Evolutionary conservation across 1,140 invertebrate species (phyloP).

Genomic region (Dinothrombium tinctorium): DNA sequence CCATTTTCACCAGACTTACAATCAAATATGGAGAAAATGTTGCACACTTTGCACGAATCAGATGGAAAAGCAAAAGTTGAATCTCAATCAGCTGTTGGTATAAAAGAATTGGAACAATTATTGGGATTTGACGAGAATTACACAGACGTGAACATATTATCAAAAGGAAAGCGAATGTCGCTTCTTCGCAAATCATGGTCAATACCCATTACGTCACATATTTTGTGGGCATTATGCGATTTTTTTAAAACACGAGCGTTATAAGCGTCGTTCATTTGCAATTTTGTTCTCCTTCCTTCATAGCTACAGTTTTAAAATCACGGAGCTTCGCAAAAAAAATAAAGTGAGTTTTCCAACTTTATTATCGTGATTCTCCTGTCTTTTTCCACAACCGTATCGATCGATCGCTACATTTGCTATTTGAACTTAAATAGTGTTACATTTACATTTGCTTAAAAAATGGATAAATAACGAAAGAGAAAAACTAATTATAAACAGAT

Average conservation of each 20-base stretch:
- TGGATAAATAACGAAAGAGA: too few relatives aligned
- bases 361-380: too few relatives aligned
- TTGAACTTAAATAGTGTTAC: too few relatives aligned
- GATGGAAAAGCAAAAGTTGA: neutral
- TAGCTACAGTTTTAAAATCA: too few relatives aligned
- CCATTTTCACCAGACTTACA: neutral
- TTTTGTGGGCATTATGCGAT: conserved; percentile 2
- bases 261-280: too few relatives aligned
- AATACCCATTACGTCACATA: neutral
- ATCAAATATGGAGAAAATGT: neutral
- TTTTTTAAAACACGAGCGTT: conserved; percentile 1
- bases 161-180: neutral
- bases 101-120: neutral
- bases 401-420: too few relatives aligned
- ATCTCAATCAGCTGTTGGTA: neutral
- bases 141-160: neutral
- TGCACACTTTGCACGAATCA: neutral
- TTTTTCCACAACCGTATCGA: too few relatives aligned
- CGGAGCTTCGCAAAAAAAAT: too few relatives aligned
- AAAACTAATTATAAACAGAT: too few relatives aligned
- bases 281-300: too few relatives aligned
- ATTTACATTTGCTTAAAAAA: too few relatives aligned
- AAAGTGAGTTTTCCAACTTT: too few relatives aligned
- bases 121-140: neutral
- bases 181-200: neutral